Percentiles rank a stretch among this genome's conserved stretches.
These are phyloP conservation scores for Enteromius paludinosus DNA, from an alignment of 2,797 vertebrate genomes.

Conservation along the genomic window DNA sequence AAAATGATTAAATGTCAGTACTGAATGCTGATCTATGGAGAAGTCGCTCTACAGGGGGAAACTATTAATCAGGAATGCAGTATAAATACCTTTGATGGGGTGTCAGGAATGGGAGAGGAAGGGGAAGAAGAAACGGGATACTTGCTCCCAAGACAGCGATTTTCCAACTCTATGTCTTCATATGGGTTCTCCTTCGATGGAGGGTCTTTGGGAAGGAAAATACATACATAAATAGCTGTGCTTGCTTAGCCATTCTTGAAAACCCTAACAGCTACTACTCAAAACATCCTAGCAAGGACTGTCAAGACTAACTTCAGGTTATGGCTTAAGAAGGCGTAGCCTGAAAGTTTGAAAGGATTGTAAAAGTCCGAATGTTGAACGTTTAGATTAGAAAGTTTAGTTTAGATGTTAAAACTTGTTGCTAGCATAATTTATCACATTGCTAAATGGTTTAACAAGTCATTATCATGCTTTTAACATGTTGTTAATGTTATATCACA, in stretches of 20 bases:
- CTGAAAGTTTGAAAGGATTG: neutral
- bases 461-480: neutral
- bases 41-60: neutral
- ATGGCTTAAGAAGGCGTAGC: neutral
- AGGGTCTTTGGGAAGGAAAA: conserved; percentile 76
- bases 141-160: conserved; percentile 79
- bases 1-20: neutral
- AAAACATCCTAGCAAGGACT: neutral
- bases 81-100: conserved; percentile 85
- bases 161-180: conserved; percentile 94
- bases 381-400: neutral
- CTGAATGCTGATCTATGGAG: neutral
- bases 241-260: neutral
- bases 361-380: neutral
- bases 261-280: neutral
- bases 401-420: neutral
- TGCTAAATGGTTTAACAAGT: no score
- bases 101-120: conserved; percentile 83
- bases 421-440: neutral
- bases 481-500: no score
- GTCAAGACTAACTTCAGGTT: neutral
- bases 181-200: conserved; percentile 97
- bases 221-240: neutral
- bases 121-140: conserved; percentile 82
- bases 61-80: conserved; percentile 10